Percentiles rank a stretch among this genome's conserved stretches.
These are phyloP conservation scores for Plectropomus leopardus DNA, from an alignment of 2,113 vertebrate genomes.

Conservation along the genomic window DNA sequence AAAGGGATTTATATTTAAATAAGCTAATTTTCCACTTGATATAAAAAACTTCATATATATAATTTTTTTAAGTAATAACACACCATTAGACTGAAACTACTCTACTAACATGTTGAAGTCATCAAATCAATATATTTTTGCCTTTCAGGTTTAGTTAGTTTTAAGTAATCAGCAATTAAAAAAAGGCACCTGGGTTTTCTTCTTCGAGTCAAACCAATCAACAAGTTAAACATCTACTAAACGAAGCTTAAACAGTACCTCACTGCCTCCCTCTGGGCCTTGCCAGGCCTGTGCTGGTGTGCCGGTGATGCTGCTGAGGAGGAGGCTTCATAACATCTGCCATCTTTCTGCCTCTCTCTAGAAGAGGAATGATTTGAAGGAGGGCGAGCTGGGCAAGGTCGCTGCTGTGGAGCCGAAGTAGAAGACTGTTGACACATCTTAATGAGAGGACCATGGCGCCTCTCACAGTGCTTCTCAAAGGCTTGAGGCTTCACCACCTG, in stretches of 20 bases:
- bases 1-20: too few relatives aligned
- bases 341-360: conserved; percentile 51
- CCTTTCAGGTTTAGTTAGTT: too few relatives aligned
- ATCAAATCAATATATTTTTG: too few relatives aligned
- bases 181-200: too few relatives aligned
- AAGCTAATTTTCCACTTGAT: too few relatives aligned
- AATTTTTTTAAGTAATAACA: too few relatives aligned
- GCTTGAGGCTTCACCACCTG: conserved; percentile 95
- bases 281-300: conserved; percentile 73
- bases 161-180: too few relatives aligned
- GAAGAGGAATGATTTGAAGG: conserved; percentile 58
- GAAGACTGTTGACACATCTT: conserved; percentile 81
- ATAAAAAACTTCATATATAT: too few relatives aligned
- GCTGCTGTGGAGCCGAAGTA: conserved; percentile 79
- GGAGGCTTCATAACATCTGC: conserved; percentile 56
- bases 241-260: conserved; percentile 71
- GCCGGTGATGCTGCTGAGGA: conserved; percentile 76
- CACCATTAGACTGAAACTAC: too few relatives aligned
- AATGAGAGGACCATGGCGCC: conserved; percentile 85
- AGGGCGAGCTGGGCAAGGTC: conserved; percentile 81
- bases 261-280: conserved; percentile 85
- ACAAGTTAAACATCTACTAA: too few relatives aligned
- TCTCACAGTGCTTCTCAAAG: conserved; percentile 93
- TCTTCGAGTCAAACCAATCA: too few relatives aligned
- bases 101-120: too few relatives aligned